Base-by-base conservation (phyloP, 2,888 invertebrate species). In the Molorchus minor region DNA sequence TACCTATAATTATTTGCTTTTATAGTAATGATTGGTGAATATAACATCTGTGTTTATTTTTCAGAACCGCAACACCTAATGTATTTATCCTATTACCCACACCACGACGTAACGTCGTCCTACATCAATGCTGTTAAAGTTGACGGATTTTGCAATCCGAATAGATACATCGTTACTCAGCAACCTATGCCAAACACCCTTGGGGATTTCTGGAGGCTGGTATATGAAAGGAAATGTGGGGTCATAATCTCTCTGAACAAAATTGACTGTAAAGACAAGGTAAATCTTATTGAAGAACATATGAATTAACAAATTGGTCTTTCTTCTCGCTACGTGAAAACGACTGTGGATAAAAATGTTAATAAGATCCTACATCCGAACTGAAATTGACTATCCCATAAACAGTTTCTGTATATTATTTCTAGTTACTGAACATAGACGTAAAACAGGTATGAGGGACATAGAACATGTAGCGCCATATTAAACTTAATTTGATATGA, bases 41-140 rank as follows among this genome's bases (percentile, higher is more conserved):
- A 7, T 10, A 10, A 38, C 38, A 25, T 25, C 25, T 5, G 25
- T n/a, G 7, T 3, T 10, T 33, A n/a, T n/a, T 33, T 33, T 58
- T 44, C 52, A 65, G 65, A 52, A 16, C 33, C 29, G 13, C 35
- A 58, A 3, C 76, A 75, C 25, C 70, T 78, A 47, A 65, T 82
- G 10, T 80, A 73, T 56, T 67, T 83, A 13, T 68, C 76, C 2
- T 76, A 79, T 57, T 78, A 77, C 55, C 79, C 81, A 2, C 17
- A 58, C 0, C 56, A 71, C 1, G 81, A 82, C 45, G 76, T 72
- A 30, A 68, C 75, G 25, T 81, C 82, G 15, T 78, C 79, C 44
- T 84, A 83, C 62, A 80, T 83, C 16, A 82, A 82, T 44, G 83
- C 82, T 0, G 78, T 82, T 5, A 71, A 71, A 58, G 82, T 83